A percentile compares a stretch with the other conserved stretches of the same genome.
Conservation (phyloP, 2,888 invertebrate genomes). For the Lasioglossum marginatum region DNA sequence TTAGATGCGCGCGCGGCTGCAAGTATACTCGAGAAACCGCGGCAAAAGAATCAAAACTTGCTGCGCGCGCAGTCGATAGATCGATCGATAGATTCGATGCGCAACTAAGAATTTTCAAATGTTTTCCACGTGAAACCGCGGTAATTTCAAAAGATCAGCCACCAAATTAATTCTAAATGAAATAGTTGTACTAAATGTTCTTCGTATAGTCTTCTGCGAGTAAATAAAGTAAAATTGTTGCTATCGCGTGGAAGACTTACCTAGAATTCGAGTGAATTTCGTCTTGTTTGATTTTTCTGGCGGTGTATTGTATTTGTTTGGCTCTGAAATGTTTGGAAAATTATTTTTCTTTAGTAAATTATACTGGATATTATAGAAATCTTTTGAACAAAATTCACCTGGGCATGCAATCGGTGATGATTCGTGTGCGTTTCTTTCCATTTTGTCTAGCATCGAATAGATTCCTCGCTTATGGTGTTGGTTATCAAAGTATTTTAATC, state of each 20-base stretch:
- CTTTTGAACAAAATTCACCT: slow-evolving; percentile 16
- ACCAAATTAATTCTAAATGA: not conserved
- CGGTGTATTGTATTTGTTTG: not conserved
- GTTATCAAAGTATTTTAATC: slow-evolving; percentile 83
- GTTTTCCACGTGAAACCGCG: not conserved
- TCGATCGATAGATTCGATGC: not conserved
- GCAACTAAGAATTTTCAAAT: not conserved
- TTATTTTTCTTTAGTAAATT: not conserved
- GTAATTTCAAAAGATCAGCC: not conserved
- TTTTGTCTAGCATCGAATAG: slow-evolving; percentile 78
- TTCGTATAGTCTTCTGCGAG: not conserved
- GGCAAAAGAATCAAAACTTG: not conserved
- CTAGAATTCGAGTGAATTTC: slow-evolving; percentile 44
- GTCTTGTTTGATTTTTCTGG: slow-evolving; percentile 29
- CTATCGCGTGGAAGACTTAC: slow-evolving; percentile 14
- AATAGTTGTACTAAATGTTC: not conserved
- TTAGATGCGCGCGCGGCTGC: not conserved
- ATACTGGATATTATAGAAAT: not conserved
- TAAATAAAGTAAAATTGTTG: not conserved
- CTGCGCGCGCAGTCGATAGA: slow-evolving; percentile 18
- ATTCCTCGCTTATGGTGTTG: slow-evolving; percentile 85
- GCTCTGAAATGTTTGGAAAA: slow-evolving; percentile 33
- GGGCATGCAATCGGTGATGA: not conserved
- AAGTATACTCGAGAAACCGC: not conserved
- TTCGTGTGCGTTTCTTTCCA: slow-evolving; percentile 47